Evolutionary conservation across 2,113 vertebrate species (phyloP).

Genomic region (Elephas maximus): DNA sequence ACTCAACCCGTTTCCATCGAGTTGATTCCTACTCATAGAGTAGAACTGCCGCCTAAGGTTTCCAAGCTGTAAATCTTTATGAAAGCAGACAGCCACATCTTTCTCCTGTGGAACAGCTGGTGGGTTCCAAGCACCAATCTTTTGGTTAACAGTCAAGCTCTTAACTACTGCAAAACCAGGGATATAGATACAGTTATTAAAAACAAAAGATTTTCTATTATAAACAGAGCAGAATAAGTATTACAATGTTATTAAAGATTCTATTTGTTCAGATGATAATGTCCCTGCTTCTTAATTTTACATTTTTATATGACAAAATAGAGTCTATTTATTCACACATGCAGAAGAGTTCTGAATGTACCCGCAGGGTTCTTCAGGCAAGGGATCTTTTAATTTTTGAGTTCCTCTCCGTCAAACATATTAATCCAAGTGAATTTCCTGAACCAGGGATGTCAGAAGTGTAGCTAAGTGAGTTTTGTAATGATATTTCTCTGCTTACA

Average conservation of each 20-base stretch:
- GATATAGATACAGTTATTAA: neutral
- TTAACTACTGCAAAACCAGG: neutral
- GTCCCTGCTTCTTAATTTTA: constrained; percentile 28
- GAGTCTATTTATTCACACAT: neutral
- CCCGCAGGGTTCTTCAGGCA: neutral
- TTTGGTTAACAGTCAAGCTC: too few species aligned
- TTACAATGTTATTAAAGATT: neutral
- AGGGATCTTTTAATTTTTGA: constrained; percentile 36
- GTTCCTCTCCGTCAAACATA: constrained; percentile 17
- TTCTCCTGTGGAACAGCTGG: neutral
- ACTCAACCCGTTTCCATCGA: neutral
- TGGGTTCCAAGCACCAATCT: neutral
- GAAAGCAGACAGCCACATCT: neutral
- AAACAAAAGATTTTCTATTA: neutral
- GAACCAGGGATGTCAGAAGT: neutral
- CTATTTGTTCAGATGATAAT: constrained; percentile 3
- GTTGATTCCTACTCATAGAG: neutral
- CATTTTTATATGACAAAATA: constrained; percentile 30
- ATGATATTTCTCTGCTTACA: constrained; percentile 21
- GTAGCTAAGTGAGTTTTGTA: neutral
- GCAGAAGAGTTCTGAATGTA: constrained; percentile 40
- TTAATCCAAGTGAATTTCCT: constrained; percentile 32
- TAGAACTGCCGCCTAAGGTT: neutral
- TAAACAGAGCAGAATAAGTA: constrained; percentile 33
- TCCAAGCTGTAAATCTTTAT: neutral